Conservation (phyloP, 1,140 invertebrate species). For the Bombus sylvicola region DNA sequence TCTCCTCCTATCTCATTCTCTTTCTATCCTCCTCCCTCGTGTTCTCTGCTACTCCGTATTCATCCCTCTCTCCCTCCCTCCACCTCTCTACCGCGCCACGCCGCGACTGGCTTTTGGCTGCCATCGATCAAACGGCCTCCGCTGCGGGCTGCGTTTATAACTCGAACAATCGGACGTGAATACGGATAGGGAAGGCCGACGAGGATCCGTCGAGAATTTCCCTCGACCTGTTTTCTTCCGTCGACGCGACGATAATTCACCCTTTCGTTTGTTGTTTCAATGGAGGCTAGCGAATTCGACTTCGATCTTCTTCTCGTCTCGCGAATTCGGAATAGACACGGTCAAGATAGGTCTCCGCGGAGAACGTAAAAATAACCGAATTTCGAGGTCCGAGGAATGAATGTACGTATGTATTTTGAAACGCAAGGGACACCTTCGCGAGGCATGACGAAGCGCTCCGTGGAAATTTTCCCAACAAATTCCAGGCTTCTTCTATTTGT, state of each 20-base stretch:
- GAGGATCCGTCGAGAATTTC: slow-evolving; percentile 37
- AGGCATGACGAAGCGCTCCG: background rate
- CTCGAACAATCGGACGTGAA: slow-evolving; percentile 49
- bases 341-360: background rate
- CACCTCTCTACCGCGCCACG: background rate
- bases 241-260: slow-evolving; percentile 52
- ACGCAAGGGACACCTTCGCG: background rate
- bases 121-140: slow-evolving; percentile 57
- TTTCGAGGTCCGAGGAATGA: background rate
- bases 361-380: slow-evolving; percentile 22
- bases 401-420: background rate
- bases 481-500: slow-evolving; percentile 13
- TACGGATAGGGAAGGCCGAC: slow-evolving; percentile 11
- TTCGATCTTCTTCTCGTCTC: background rate
- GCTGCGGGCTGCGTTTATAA: slow-evolving; percentile 49
- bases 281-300: slow-evolving; percentile 18
- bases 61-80: slow-evolving; percentile 1
- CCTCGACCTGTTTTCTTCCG: slow-evolving; percentile 52
- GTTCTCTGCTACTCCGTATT: background rate
- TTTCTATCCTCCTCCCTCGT: background rate
- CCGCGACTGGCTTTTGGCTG: slow-evolving; percentile 47
- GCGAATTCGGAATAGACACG: slow-evolving; percentile 16
- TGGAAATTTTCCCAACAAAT: background rate
- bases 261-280: slow-evolving; percentile 47
- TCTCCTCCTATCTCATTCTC: background rate